Evolutionary conservation across 2,888 invertebrate species (phyloP), one percentile per base, ranked within the genome.

Genomic region (Agonum fuliginosum): DNA sequence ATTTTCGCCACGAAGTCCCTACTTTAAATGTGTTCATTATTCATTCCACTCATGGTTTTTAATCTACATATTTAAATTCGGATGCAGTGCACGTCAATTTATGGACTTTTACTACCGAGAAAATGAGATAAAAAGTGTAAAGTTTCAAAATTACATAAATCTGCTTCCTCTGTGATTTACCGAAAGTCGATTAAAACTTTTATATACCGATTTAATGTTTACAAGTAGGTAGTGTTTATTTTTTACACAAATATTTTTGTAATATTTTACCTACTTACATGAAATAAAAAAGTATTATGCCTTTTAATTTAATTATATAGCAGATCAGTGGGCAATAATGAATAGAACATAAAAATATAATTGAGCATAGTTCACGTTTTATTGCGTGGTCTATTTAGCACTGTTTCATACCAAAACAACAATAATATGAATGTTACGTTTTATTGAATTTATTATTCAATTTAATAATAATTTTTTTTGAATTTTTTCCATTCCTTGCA

Each of bases 11-110:
- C 67, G 46, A 67, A 75, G 75, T 67, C 75, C 75, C 67, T 75
- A 75, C 75, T 67, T 51, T 73, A 67, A 75, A 75, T 51, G 75
- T 75, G 75, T 75, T 75, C 75, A 75, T 75, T 75, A 75, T 75
- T 75, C 75, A 75, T 75, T 75, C 75, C 75, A 67, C 75, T 75
- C 75, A 75, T 75, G 75, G 75, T 75, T 75, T 75, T 75, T 75
- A 75, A 75, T 75, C 75, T 75, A 75, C 75, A 75, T 75, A 75
- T 75, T 75, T 75, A 75, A 75, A 75, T 75, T 75, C 51, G 67
- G 67, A 75, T 65, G 65, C 75, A 75, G 48, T 48, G 75, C 65
- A 75, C 75, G 37, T 67, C 75, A 75, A 75, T 75, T 75, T 75
- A 75, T 75, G 75, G 73, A 75, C 67, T 75, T 75, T 67, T 75